A percentile compares a stretch with the other conserved stretches of the same genome.
phyloP scores from a whole-genome alignment of 2,888 invertebrate species.

The Morpho deidamia region DNA sequence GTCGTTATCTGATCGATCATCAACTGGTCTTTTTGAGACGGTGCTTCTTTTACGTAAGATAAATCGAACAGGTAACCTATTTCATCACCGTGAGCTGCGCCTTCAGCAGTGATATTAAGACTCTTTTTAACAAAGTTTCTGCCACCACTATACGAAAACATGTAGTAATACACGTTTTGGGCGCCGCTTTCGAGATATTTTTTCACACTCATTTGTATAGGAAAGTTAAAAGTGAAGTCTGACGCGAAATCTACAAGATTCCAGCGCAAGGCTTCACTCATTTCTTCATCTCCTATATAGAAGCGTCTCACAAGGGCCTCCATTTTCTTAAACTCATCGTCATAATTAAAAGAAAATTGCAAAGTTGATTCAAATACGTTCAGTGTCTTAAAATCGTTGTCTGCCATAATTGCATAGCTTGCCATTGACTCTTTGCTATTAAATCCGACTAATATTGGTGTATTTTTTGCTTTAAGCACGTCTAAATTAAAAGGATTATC shows the following conservation, averaged over 20 bases:
- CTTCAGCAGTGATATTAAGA: conserved; percentile 19
- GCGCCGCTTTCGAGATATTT: conserved; percentile 26
- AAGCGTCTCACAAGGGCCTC: conserved; percentile 36
- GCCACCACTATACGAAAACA: conserved; percentile 36
- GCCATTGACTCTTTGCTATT: conserved; percentile 39
- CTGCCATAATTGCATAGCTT: conserved; percentile 17
- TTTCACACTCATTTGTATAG: conserved; percentile 30
- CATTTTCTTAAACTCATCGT: conserved; percentile 26
- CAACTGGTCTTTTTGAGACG: conserved; percentile 24
- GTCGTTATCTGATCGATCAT: conserved; percentile 36
- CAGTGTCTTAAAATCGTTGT: conserved; percentile 23
- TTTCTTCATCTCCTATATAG: conserved; percentile 42
- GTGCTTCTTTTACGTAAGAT: conserved; percentile 17
- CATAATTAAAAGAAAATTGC: conserved; percentile 32
- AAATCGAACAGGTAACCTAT: conserved; percentile 38
- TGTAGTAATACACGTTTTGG: conserved; percentile 33
- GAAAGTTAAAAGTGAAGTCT: conserved; percentile 34
- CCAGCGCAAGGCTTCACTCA: conserved; percentile 19
- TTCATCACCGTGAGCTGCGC: conserved; percentile 40
- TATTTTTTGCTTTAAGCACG: conserved; percentile 36
- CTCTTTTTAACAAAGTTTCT: conserved; percentile 22
- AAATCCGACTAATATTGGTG: conserved; percentile 45
- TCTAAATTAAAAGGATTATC: conserved; percentile 35
- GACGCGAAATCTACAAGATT: conserved; percentile 31
- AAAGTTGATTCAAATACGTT: conserved; percentile 24